Percentiles rank a stretch among this genome's conserved stretches.
phyloP scores from a whole-genome alignment of 1,140 invertebrate species.

The Chlorops oryzae region DNA sequence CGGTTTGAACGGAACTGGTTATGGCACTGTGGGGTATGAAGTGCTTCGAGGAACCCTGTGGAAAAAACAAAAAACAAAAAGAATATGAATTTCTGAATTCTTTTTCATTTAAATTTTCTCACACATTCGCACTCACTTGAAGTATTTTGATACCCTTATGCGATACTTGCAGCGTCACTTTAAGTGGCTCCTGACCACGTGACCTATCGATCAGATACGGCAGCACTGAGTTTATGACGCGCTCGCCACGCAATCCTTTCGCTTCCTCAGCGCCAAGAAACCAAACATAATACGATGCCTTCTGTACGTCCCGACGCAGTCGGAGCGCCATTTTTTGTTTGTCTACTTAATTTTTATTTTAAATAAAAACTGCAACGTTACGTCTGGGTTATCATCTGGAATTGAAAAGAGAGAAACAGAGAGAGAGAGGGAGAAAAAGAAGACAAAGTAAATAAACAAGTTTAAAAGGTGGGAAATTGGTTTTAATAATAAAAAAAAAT shows the following conservation, averaged over 20 bases:
- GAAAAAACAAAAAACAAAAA: neutral
- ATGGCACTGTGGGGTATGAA: constrained; percentile 91
- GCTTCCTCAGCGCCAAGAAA: constrained; percentile 94
- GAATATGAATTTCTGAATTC: neutral
- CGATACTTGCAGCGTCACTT: constrained; percentile 82
- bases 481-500: too few relatives aligned
- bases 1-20: constrained; percentile 76
- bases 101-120: neutral
- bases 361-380: neutral
- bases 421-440: neutral
- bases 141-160: constrained; percentile 91
- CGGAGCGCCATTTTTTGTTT: constrained; percentile 56
- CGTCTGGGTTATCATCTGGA: neutral
- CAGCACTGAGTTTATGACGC: constrained; percentile 77
- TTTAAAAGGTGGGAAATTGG: too few relatives aligned
- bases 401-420: neutral
- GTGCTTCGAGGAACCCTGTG: constrained; percentile 73
- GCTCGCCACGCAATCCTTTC: constrained; percentile 74
- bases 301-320: constrained; percentile 81
- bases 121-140: constrained; percentile 51
- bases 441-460: too few relatives aligned
- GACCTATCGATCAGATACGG: constrained; percentile 77
- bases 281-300: constrained; percentile 96
- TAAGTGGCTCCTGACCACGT: constrained; percentile 80
- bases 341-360: neutral